Evolutionary conservation across 2,888 invertebrate genomes (phyloP), one percentile per base, ranked within the genome.

Genomic region (Cybosia mesomella): DNA sequence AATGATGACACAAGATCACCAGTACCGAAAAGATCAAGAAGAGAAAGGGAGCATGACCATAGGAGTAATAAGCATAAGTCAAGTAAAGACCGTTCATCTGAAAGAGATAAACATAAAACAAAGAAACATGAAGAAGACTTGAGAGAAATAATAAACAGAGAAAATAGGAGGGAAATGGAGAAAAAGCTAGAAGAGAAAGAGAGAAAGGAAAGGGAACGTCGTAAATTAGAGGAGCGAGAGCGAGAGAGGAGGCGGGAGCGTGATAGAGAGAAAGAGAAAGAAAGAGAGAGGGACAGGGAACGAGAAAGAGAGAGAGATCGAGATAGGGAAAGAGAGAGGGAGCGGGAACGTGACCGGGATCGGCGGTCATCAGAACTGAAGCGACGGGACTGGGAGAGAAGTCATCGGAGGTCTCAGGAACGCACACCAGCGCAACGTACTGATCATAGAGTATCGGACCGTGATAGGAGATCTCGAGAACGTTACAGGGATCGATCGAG

Each of bases 1-100:
- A 86, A 86, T 63, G 89, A 89, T 39, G 85, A 87, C 57, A 75
- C 73, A 0, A 84, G 96, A 81, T 96, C 96, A 75, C 96, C 95
- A 72, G 95, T 69, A 9, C 69, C 69, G 1, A 89, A 87, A 63
- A 89, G 84, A 67, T 71, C 96, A 63, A 96, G 93, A 54, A 91
- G 80, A 67, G 88, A 90, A 24, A 82, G 84, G 58, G 90, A 91
- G 15, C 74, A 69, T 34, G 78, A 78, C 3, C 77, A 86, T 54
- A 91, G 87, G 63, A 92, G 91, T 28, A 87, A 80, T 64, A 95
- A 91, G 84, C 85, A 86, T 53, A 95, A 94, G 80, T 88, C 82
- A 36, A 94, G 84, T 84, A 92, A 86, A 86, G 95, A 87, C 71
- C 79, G 78, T 39, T 88, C 87, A 0, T 71, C 82, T 67, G 91